These are phyloP conservation scores for Drosophila kohkoa DNA, from an alignment of 1,140 invertebrate genomes.

Conservation along the genomic window DNA sequence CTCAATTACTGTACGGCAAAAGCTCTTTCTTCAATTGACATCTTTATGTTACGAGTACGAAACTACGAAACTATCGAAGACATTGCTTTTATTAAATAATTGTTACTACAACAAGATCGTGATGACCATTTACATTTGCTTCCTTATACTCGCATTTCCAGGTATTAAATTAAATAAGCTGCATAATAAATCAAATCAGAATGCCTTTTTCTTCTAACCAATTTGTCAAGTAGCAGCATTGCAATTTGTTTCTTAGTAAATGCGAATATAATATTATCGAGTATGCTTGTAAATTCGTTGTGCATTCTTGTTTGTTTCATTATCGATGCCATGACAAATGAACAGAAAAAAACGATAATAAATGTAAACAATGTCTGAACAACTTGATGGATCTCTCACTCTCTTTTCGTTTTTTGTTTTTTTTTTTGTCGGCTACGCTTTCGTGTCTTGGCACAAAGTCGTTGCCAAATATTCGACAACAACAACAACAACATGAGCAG, in stretches of 20 bases:
- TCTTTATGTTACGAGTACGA: slow-evolving; percentile 3
- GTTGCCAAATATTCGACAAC: slow-evolving; percentile 74
- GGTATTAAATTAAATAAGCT: neutral
- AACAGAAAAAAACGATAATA: slow-evolving; percentile 10
- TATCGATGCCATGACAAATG: slow-evolving; percentile 37
- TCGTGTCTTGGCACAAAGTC: slow-evolving; percentile 52
- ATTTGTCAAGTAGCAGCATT: neutral
- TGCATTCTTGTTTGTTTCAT: slow-evolving; percentile 22
- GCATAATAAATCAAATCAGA: neutral
- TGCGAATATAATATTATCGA: neutral
- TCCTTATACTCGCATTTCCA: neutral
- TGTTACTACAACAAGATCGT: slow-evolving; percentile 14
- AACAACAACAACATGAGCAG: slow-evolving; percentile 18
- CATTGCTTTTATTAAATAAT: slow-evolving; percentile 25
- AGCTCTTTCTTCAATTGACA: slow-evolving; percentile 19
- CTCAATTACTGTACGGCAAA: neutral
- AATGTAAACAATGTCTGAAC: slow-evolving; percentile 30
- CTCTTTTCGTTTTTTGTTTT: neutral
- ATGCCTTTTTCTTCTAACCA: neutral
- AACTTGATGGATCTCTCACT: slow-evolving; percentile 19
- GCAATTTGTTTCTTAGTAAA: neutral
- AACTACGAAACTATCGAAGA: slow-evolving; percentile 15
- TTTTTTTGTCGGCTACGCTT: slow-evolving; percentile 34
- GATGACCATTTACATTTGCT: slow-evolving; percentile 3
- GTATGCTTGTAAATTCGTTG: slow-evolving; percentile 6